Evolutionary conservation across 2,113 vertebrate species (phyloP).

Genomic region (Lamprologus speciosus): DNA sequence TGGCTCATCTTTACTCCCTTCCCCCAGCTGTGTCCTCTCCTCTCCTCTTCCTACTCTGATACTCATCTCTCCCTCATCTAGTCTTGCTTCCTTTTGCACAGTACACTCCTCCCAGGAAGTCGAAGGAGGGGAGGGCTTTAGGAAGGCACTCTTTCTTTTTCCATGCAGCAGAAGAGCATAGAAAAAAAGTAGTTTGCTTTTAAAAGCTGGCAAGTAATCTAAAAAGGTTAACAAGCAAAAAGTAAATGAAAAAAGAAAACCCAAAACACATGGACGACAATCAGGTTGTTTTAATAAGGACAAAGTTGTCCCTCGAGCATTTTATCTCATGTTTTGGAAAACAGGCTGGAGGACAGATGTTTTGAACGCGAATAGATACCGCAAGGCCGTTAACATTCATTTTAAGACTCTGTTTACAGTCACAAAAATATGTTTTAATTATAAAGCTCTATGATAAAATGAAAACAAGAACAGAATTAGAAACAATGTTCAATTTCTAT

Average conservation of each 20-base stretch:
- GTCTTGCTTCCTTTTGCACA: neutral
- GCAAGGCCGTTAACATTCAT: accelerated
- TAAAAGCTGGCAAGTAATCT: neutral
- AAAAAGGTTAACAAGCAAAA: neutral
- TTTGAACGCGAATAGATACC: neutral
- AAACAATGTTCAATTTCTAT: neutral
- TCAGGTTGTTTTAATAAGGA: neutral
- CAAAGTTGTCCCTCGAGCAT: neutral
- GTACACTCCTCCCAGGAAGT: slow-evolving; percentile 14
- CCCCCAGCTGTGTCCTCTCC: neutral
- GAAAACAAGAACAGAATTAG: neutral
- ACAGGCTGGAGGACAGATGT: neutral
- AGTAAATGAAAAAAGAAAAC: neutral
- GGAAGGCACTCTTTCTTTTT: neutral
- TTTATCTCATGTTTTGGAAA: neutral
- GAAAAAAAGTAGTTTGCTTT: neutral
- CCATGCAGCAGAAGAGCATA: neutral
- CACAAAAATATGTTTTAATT: neutral
- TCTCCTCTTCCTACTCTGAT: neutral
- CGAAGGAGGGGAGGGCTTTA: neutral
- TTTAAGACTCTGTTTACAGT: neutral
- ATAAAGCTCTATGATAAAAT: neutral
- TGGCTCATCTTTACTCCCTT: neutral
- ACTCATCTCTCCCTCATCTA: neutral
- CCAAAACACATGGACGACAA: neutral